Conservation (phyloP, 2,888 invertebrate genomes). For the Aspidiotus destructor region DNA sequence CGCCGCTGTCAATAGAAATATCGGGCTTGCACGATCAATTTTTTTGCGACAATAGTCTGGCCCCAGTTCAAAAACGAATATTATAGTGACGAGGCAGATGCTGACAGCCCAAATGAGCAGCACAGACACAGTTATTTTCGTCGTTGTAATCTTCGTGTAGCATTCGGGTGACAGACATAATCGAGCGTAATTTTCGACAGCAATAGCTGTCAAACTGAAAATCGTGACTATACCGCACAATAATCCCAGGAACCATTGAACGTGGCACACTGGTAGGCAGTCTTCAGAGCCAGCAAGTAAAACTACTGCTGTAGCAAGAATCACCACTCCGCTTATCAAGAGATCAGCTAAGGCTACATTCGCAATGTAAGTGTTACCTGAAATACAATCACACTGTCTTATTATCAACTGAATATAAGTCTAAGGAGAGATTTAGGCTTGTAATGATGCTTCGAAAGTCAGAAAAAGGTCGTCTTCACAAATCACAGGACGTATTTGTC, state of each 20-base stretch:
- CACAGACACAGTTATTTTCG: conserved; percentile 48
- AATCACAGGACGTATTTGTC: no score
- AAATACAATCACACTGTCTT: conserved; percentile 20
- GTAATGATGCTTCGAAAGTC: no score
- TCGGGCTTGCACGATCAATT: conserved; percentile 48
- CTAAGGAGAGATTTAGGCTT: no score
- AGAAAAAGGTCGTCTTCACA: no score
- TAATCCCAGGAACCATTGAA: conserved; percentile 57
- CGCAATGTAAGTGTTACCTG: conserved; percentile 60
- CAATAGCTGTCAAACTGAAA: conserved; percentile 53
- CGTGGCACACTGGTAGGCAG: conserved; percentile 51
- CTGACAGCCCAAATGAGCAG: conserved; percentile 51
- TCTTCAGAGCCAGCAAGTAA: conserved; percentile 56
- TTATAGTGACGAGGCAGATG: conserved; percentile 49
- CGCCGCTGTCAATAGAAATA: conserved; percentile 50
- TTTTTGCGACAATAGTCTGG: conserved; percentile 55
- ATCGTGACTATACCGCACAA: conserved; percentile 57
- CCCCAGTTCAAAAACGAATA: conserved; percentile 52
- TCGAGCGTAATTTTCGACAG: conserved; percentile 56
- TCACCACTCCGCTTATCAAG: conserved; percentile 56
- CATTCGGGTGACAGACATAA: conserved; percentile 50
- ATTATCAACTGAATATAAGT: no score
- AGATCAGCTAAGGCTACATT: conserved; percentile 63
- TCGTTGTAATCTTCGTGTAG: conserved; percentile 46
- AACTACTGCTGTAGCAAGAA: conserved; percentile 59